Conservation (phyloP, 92 coral and sea anemone genomes). For the Umimayanthus chanpuru region DNA sequence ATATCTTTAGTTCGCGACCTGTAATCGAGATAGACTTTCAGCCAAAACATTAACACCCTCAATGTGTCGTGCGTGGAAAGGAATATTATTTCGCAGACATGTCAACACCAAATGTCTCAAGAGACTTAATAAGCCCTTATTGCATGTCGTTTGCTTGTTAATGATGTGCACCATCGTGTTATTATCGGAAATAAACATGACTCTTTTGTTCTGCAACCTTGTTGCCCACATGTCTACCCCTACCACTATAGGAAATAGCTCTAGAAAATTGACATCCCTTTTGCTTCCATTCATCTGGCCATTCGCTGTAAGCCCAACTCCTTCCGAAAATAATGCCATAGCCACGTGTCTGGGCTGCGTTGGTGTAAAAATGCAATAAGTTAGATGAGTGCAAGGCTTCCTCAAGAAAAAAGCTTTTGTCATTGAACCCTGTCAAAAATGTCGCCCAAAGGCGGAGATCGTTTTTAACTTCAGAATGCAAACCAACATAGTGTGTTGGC, state of each 20-base stretch:
- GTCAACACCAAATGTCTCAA: constrained; percentile 32
- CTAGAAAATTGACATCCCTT: neutral
- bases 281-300: neutral
- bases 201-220: neutral
- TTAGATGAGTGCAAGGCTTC: neutral
- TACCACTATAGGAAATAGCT: neutral
- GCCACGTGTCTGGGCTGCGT: neutral
- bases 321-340: neutral
- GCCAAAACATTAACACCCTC: constrained; percentile 42
- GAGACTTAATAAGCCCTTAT: neutral
- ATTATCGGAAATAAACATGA: neutral
- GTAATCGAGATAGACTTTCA: constrained; percentile 54
- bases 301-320: neutral
- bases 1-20: constrained; percentile 47
- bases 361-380: neutral
- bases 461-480: neutral
- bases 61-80: constrained; percentile 43
- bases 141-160: too few species aligned
- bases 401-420: neutral
- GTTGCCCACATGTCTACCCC: neutral
- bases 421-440: neutral
- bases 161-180: too few species aligned
- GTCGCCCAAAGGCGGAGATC: neutral
- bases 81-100: constrained; percentile 35
- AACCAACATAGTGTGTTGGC: neutral